Conservation (phyloP, 2,113 vertebrate genomes). For the Semnopithecus entellus region DNA sequence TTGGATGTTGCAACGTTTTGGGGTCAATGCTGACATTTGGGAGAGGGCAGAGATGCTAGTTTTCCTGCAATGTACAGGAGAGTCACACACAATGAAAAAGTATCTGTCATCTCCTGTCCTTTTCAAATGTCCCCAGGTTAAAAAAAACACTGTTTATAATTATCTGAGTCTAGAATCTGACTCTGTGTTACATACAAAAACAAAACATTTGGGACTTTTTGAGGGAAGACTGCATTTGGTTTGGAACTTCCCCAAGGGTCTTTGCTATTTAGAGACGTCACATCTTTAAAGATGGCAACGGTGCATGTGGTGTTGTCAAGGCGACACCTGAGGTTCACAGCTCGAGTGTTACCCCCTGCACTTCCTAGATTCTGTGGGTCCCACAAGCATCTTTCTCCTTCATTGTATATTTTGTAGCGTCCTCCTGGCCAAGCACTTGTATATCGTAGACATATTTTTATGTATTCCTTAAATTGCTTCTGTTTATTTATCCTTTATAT, state of each 20-base stretch:
- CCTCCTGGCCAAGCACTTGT: neutral
- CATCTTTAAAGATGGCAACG: neutral
- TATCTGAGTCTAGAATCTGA: neutral
- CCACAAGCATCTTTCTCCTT: neutral
- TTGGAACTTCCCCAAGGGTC: neutral
- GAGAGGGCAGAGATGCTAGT: neutral
- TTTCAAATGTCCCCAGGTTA: neutral
- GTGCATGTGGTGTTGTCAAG: too few relatives aligned
- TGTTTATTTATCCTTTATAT: neutral
- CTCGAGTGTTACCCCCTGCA: accelerated
- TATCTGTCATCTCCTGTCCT: neutral
- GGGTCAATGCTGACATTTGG: neutral
- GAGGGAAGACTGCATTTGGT: neutral
- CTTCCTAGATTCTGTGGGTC: neutral
- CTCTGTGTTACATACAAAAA: neutral
- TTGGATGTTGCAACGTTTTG: neutral
- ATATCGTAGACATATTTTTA: neutral
- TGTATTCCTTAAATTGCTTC: neutral
- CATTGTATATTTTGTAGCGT: neutral
- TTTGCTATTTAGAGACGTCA: neutral
- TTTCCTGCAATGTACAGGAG: neutral
- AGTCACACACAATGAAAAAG: neutral
- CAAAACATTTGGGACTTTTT: neutral
- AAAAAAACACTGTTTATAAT: neutral
- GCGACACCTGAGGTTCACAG: neutral